Base-by-base conservation (phyloP, 2,797 vertebrate species). In the Parambassis ranga region DNA sequence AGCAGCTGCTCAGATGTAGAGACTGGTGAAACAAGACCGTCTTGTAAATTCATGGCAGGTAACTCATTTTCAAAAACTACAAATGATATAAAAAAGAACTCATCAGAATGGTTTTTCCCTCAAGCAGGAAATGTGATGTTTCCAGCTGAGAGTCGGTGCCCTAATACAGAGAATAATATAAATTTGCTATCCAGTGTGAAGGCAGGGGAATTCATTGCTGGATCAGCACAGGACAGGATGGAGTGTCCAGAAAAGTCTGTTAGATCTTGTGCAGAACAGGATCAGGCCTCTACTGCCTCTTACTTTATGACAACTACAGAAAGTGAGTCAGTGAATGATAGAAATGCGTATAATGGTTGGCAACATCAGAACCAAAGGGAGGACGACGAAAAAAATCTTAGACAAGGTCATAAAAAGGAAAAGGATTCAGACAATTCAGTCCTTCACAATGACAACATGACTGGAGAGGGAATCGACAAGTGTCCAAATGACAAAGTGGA, bases 1-100 rank as follows among this genome's bases (percentile, higher is more conserved):
- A 92, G 87, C 72, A 92, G 84, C 71, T 92, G 86, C 65, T 92
- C 91, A 1, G 87, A 92, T 41, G 31, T 71, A 41, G 86, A 89
- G 48, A 32, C 43, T 15, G 26, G 55, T 61, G 77, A 82, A 66
- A 65, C 73, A 66, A 83, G 79, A n/a, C 77, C 83, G 7, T 72
- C 83, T 37, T 87, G 83, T 67, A 83, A 86, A 47, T 86, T 88
- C 27, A 79, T 77, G 64, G 55, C 59, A 63, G 49, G 53, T 72
- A 71, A 65, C 50, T 69, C 56, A 10, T 67, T 71, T 63, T 35
- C 51, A 26, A 69, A 70, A 48, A 50, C 51, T 32, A 65, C 81
- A 79, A 59, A 27, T 15, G 43, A 48, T 32, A 49, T 28, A 55
- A 81, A 84, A 70, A 43, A 59, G 10, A 69, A 23, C 26, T 56